Percentiles rank a stretch among this genome's conserved stretches.
Evolutionary conservation across 2,797 vertebrate genomes (phyloP).

Genomic region (Pyrocephalus nanus): DNA sequence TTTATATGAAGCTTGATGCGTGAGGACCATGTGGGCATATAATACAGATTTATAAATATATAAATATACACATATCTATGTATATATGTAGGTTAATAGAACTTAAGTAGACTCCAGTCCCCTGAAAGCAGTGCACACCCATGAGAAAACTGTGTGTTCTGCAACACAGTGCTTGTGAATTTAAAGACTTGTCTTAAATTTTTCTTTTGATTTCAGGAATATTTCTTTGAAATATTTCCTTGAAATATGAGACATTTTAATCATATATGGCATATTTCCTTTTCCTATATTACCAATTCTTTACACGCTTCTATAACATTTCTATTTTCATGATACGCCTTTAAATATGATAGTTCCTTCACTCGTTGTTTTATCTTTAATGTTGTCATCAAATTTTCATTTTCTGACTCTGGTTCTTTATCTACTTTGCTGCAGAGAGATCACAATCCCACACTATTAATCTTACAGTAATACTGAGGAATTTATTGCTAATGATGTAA

Average conservation of each 20-base stretch:
- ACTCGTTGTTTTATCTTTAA: neutral
- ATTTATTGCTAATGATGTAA: neutral
- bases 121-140: neutral
- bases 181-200: neutral
- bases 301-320: neutral
- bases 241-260: neutral
- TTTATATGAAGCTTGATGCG: neutral
- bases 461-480: neutral
- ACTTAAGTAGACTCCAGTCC: neutral
- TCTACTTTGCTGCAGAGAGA: neutral
- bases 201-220: neutral
- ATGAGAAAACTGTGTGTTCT: neutral
- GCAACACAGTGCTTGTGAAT: neutral
- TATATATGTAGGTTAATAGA: neutral
- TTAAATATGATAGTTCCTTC: neutral
- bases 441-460: neutral
- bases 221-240: neutral
- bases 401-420: conserved; percentile 3
- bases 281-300: neutral
- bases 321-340: neutral
- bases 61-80: neutral
- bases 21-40: neutral
- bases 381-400: neutral
- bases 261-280: neutral
- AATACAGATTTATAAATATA: neutral